These are phyloP conservation scores for Zaprionus davidi DNA, from an alignment of 1,140 invertebrate species.

Conservation along the genomic window DNA sequence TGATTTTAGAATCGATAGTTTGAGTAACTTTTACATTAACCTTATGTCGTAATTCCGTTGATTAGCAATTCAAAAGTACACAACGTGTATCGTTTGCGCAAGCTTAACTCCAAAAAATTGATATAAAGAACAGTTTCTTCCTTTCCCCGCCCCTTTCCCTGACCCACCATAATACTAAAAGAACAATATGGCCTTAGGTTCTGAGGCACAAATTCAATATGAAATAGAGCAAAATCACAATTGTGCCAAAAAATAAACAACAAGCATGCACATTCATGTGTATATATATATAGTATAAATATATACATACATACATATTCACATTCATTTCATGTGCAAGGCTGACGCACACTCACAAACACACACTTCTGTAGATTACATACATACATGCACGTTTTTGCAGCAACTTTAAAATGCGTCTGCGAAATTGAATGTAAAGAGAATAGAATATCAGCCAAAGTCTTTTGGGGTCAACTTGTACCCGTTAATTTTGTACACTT, in stretches of 20 bases:
- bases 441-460: neutral
- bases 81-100: neutral
- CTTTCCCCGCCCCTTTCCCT: neutral
- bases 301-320: constrained; percentile 1
- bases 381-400: neutral
- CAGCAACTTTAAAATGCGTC: neutral
- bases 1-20: neutral
- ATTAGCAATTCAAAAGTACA: neutral
- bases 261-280: neutral
- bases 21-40: neutral
- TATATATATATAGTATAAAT: neutral
- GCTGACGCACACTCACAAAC: neutral
- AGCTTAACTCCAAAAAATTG: neutral
- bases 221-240: constrained; percentile 1
- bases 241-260: constrained; percentile 7
- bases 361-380: neutral
- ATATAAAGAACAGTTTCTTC: neutral
- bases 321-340: constrained; percentile 6
- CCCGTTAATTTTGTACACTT: neutral
- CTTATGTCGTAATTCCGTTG: neutral
- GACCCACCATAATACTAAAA: neutral
- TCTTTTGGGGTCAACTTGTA: neutral
- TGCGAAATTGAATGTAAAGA: constrained; percentile 14
- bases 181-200: neutral
- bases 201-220: neutral